Evolutionary conservation across 1,140 invertebrate species (phyloP), one percentile per base, ranked within the genome.

Genomic region (Camponotus floridanus): DNA sequence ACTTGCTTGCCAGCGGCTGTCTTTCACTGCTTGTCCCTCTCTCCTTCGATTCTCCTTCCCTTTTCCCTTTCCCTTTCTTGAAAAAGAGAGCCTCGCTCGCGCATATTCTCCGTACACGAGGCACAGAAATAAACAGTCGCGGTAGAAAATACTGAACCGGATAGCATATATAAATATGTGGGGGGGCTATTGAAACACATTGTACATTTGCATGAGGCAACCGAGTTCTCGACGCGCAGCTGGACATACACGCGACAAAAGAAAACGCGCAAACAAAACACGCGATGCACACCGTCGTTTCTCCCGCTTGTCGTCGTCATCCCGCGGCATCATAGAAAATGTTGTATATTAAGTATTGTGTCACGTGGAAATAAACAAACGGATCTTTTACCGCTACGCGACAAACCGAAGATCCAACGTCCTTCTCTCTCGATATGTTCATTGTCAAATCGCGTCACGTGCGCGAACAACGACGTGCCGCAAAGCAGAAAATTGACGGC

Each of bases 241-340:
- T 92, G 91, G 91, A 92, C 91, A 91, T 78, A 91, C 91, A 92
- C 88, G 88, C 85, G 88, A 91, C 90, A 92, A 88, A 91, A 89
- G 90, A 91, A 73, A 91, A 91, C 81, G 88, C 68, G 90, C 88
- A 92, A 92, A 92, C 85, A 91, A 92, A 92, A 92, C 91, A 92
- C 85, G 91, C 91, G 65, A 92, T 83, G 59, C 62, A 57, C 76
- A 48, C 76, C 51, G 59, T 51, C 81, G 62, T 26, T 51, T 55
- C 76, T 36, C 76, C 57, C 42, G 59, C 45, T 59, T 65, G 45
- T 55, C 76, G 55, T 86, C 83, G 45, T 79, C 68, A 21, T 45
- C 48, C 57, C 62, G 64, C 39, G n/a, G 51, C 62, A 73, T 76
- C 65, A 39, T 57, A 45, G 71, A 45, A 64, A 80, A 80, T 80